A percentile compares a stretch with the other conserved stretches of the same genome.
Evolutionary conservation across 1,140 invertebrate genomes (phyloP).

Genomic region (Drosophila nebulosa): DNA sequence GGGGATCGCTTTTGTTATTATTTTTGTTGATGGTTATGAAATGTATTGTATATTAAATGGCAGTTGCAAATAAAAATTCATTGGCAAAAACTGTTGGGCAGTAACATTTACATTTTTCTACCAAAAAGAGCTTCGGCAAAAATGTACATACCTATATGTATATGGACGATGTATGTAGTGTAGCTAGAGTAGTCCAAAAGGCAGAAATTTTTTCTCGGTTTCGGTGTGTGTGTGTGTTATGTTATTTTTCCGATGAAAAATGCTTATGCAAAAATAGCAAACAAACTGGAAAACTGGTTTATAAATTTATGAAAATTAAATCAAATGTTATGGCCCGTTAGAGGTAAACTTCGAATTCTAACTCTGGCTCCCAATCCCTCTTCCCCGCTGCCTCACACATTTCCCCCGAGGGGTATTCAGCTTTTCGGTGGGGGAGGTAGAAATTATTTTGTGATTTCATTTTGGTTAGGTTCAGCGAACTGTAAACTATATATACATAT

Average conservation of each 20-base stretch:
- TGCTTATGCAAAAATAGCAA: constrained; percentile 31
- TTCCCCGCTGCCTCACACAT: not conserved
- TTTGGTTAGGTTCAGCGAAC: constrained; percentile 22
- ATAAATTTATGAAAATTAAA: constrained; percentile 54
- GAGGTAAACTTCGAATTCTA: constrained; percentile 7
- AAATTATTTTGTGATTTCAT: constrained; percentile 2
- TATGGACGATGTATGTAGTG: not conserved
- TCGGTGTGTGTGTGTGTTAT: not conserved
- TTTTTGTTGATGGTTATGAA: constrained; percentile 6
- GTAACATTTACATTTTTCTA: constrained; percentile 49
- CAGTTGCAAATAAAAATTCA: constrained; percentile 47
- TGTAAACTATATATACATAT: constrained; percentile 4
- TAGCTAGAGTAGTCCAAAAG: not conserved
- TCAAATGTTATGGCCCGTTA: constrained; percentile 51
- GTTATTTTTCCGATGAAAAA: constrained; percentile 23
- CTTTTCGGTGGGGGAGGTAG: not conserved
- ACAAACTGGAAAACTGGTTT: constrained; percentile 35
- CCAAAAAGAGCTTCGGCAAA: not conserved
- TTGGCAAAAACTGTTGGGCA: constrained; percentile 38
- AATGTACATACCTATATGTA: not conserved
- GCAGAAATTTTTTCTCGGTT: constrained; percentile 15
- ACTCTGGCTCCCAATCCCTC: not conserved
- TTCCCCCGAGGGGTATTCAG: constrained; percentile 17
- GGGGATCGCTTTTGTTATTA: not conserved
- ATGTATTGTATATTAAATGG: constrained; percentile 44